Evolutionary conservation across 2,113 vertebrate genomes (phyloP).

Genomic region (Craseonycteris thonglongyai): DNA sequence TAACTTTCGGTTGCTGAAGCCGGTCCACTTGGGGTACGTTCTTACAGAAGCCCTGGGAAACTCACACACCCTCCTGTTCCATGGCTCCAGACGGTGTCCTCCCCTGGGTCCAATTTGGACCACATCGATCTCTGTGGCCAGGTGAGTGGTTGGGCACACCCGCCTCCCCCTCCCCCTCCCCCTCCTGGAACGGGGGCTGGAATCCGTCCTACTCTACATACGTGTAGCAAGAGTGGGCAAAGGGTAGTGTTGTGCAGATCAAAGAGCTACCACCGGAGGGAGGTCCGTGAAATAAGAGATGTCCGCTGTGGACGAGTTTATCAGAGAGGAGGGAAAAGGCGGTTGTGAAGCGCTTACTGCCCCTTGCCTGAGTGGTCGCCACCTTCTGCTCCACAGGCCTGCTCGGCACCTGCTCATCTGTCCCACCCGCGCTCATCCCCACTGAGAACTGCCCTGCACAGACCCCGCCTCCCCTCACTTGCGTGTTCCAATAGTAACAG

Average conservation of each 20-base stretch:
- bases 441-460: background rate
- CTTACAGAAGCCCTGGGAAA: background rate
- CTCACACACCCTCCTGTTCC: background rate
- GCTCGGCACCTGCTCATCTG: no score
- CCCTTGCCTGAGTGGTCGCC: background rate
- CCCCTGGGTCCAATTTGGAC: background rate
- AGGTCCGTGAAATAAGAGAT: background rate
- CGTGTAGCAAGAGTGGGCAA: background rate
- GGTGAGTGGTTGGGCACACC: no score
- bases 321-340: background rate
- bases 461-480: fast-evolving
- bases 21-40: fast-evolving
- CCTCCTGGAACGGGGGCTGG: background rate
- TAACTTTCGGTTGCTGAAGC: background rate
- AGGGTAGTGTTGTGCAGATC: background rate
- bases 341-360: background rate
- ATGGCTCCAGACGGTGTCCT: fast-evolving
- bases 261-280: no score
- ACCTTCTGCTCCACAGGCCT: background rate
- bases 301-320: background rate
- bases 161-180: no score
- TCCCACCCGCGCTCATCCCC: fast-evolving
- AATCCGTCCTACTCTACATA: fast-evolving
- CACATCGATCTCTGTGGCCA: background rate
- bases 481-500: background rate